A percentile compares a stretch with the other conserved stretches of the same genome.
These are phyloP conservation scores for Dinothrombium tinctorium DNA, from an alignment of 1,140 invertebrate genomes.

Conservation along the genomic window DNA sequence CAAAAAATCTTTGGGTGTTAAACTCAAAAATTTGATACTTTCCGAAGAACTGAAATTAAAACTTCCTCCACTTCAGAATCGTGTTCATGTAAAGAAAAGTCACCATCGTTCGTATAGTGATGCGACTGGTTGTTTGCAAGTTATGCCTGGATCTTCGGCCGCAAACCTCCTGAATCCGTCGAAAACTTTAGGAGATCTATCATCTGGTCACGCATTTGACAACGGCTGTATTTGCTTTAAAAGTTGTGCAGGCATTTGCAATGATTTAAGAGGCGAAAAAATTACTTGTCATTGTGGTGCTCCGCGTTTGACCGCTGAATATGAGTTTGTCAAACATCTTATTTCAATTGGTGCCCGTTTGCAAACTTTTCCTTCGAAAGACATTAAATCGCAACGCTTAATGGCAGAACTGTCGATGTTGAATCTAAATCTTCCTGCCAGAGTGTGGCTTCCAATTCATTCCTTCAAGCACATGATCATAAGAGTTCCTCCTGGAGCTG, in stretches of 20 bases:
- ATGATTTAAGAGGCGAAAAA: slow-evolving; percentile 40
- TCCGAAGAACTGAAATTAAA: slow-evolving; percentile 48
- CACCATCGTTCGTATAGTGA: slow-evolving; percentile 76
- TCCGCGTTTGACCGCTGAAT: slow-evolving; percentile 51
- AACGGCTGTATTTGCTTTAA: slow-evolving; percentile 75
- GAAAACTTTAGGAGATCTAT: slow-evolving; percentile 52
- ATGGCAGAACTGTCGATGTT: slow-evolving; percentile 73
- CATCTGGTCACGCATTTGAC: slow-evolving; percentile 80
- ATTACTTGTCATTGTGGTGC: slow-evolving; percentile 47
- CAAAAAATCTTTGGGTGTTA: slow-evolving; percentile 61
- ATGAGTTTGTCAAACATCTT: slow-evolving; percentile 57
- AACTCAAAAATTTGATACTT: slow-evolving; percentile 62
- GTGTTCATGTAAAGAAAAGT: slow-evolving; percentile 24
- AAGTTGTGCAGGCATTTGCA: slow-evolving; percentile 44
- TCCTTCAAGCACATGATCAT: slow-evolving; percentile 52
- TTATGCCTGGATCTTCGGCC: neutral
- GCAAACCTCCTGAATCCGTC: neutral
- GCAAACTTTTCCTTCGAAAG: slow-evolving; percentile 71
- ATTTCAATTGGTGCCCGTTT: slow-evolving; percentile 75
- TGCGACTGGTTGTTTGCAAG: slow-evolving; percentile 35
- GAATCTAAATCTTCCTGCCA: slow-evolving; percentile 85
- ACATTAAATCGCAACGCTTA: slow-evolving; percentile 50
- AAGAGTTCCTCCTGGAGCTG: slow-evolving; percentile 71
- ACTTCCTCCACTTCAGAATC: neutral
- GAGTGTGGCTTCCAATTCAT: slow-evolving; percentile 84